Evolutionary conservation across 2,113 vertebrate genomes (phyloP).

Genomic region (Pseudopipra pipra): DNA sequence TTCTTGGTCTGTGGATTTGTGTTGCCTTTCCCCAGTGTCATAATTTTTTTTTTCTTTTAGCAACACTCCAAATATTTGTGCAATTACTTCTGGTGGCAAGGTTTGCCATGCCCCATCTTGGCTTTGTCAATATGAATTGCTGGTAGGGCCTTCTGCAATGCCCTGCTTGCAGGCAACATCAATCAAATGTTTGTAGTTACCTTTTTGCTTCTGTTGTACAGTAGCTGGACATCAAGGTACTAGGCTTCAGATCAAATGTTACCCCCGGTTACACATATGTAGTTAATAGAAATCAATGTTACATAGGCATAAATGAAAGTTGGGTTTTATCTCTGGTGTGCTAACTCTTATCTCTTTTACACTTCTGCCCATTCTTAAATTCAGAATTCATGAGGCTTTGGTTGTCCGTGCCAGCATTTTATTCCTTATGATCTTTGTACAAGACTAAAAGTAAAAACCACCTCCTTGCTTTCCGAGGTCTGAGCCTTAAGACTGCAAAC

Average conservation of each 20-base stretch:
- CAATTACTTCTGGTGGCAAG: not conserved
- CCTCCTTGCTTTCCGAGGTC: not conserved
- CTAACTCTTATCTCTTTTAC: not conserved
- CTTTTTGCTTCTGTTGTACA: not conserved
- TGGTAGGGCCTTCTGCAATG: not conserved
- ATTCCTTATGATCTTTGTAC: not conserved
- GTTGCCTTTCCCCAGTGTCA: not conserved
- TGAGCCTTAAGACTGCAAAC: not conserved
- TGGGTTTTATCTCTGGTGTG: slow-evolving; percentile 11
- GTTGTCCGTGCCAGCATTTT: not conserved
- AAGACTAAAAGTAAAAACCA: not conserved
- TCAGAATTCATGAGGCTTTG: not conserved
- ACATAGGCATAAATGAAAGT: not conserved
- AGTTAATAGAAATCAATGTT: slow-evolving; percentile 41
- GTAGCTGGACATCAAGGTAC: slow-evolving; percentile 27
- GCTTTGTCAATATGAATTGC: not conserved
- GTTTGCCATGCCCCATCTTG: not conserved
- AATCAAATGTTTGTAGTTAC: slow-evolving; percentile 29
- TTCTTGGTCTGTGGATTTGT: slow-evolving; percentile 19
- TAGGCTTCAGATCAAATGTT: slow-evolving; percentile 36
- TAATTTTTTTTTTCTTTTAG: not conserved
- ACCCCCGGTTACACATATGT: slow-evolving; percentile 30
- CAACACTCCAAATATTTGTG: slow-evolving; percentile 22
- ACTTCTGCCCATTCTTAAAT: not conserved
- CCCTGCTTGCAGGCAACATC: not conserved